Base-by-base conservation (phyloP, 2,888 invertebrate genomes). In the Drosophila histrio region DNA sequence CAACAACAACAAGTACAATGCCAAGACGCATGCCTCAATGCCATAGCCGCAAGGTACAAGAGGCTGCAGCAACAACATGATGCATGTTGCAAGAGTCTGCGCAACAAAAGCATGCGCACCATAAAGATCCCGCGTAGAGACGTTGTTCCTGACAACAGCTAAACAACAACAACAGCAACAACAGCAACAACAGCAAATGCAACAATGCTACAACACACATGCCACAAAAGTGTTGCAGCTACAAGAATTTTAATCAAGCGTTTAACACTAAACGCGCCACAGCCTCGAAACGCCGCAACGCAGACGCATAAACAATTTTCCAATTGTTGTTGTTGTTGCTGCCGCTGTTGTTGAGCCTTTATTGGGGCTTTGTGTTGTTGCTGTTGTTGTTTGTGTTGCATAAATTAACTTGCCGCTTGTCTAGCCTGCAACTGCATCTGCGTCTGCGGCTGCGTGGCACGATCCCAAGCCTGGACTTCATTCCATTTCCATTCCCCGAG, bases 161-260 rank as follows among this genome's bases (percentile, higher is more conserved):
- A 57, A 36, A 24, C 52, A 28, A 30, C 59, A 36, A 26, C 50
- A 17, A 32, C 50, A 30, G 41, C 46, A 58, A 21, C 62, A 65
- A 32, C 49, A 62, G 58, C 49, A 38, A 30, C 43, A 34, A 22
- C 39, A 43, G 15, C 54, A 46, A 43, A 64, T 74, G 34, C 43
- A 21, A 49, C 60, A 56, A 26, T 26, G 52, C 26, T 9, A 41
- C 53, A 54, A 54, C 64, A 67, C 79, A 88, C 87, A 83, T 86
- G 88, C 82, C 88, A 88, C 81, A 88, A 84, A 89, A 90, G 90
- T 90, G 90, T 90, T 90, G 89, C 83, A 87, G 80, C 82, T 90
- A 90, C 90, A 90, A 90, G 90, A 90, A 90, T 90, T 90, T 90
- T 90, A 90, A 90, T 90, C 90, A 90, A 90, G 86, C 89, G 90